Evolutionary conservation across 2,888 invertebrate species (phyloP), one percentile per base, ranked within the genome.

Genomic region (Smittia aterrima): DNA sequence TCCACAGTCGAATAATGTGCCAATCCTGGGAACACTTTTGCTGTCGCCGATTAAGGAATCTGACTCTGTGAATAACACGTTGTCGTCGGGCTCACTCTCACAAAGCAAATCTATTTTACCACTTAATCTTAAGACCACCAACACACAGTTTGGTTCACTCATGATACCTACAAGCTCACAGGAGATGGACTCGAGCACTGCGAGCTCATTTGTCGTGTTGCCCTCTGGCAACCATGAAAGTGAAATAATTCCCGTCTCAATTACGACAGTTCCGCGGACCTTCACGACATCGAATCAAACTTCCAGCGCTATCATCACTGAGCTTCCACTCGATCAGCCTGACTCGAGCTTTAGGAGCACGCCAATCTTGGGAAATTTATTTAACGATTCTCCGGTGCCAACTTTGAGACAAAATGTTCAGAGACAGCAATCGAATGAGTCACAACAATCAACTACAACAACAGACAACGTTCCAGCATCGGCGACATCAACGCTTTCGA

Each of bases 21-120:
- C 91, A 1, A 89, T 92, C 41, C 86, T 92, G 1, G 90, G 92
- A 79, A 92, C 89, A 9, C 83, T 93, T 27, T 88, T 92, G 53
- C 84, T 94, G 16, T 92, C 92, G 1, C 93, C 93, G 0, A 94
- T 94, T 76, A 92, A 92, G 81, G 94, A 94, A 83, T 84, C 91
- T 77, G 94, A 93, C 78, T 90, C 90, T 0, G 90, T 90, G 67
- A 90, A 90, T 80, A 90, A 90, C 79, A 90, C 90, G 66, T 81
- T 90, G 77, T 90, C 90, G 80, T 87, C 90, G 27, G 88, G 90
- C 27, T 88, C 90, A 82, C 89, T 91, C 4, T 88, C 90, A 9
- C 90, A 92, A 0, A 88, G 90, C 1, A 91, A 92, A 80, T 91
- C 92, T 0, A 89, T 93, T 11, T 82, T 92, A 1, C 88, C 91